Evolutionary conservation across 2,888 invertebrate genomes (phyloP).

Genomic region (Agriopis marginaria): DNA sequence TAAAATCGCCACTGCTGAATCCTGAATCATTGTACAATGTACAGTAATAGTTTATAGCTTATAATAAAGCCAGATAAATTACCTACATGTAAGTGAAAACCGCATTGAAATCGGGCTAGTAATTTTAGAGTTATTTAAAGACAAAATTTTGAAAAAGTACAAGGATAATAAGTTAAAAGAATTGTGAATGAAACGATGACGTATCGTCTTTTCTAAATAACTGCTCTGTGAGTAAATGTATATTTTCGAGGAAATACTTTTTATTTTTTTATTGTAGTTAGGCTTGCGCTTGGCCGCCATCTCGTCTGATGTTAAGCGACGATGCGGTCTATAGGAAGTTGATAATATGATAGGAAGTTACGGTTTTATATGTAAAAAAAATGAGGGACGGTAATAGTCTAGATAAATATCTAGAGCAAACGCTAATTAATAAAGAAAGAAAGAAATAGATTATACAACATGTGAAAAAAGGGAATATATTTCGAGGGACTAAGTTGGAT

Average conservation of each 20-base stretch:
- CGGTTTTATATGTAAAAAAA: no score
- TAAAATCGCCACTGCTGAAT: neutral
- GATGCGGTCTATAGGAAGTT: no score
- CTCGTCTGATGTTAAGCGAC: no score
- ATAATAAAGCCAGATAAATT: neutral
- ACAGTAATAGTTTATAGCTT: neutral
- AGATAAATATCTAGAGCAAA: no score
- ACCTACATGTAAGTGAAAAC: neutral
- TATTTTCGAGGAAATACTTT: slow-evolving; percentile 5
- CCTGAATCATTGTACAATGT: neutral
- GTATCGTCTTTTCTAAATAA: slow-evolving; percentile 1
- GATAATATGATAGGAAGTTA: no score
- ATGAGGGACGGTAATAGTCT: no score
- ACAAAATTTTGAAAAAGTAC: neutral
- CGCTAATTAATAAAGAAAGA: no score
- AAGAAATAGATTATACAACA: no score
- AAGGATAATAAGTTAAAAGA: neutral
- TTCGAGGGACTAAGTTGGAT: no score
- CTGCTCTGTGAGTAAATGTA: neutral
- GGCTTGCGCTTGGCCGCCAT: no score
- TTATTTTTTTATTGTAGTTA: no score
- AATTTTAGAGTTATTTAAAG: neutral
- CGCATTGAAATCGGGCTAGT: neutral
- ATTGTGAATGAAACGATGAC: neutral
- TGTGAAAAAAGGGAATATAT: no score